phyloP scores from a whole-genome alignment of 2,888 invertebrate species.

The Ectemnius cavifrons region DNA sequence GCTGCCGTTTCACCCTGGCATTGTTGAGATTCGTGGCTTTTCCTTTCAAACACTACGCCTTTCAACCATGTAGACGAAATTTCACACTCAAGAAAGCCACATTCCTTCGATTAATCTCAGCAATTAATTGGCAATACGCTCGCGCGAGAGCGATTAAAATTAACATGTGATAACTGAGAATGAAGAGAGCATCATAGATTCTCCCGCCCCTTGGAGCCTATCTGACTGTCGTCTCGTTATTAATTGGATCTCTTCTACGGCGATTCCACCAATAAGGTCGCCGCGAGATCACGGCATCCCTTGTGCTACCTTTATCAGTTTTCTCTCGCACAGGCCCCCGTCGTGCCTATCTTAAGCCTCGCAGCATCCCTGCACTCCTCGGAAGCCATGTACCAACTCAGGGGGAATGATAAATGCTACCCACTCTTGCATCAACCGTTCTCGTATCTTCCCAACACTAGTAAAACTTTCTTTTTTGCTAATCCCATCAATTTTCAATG shows the following conservation, averaged over 20 bases:
- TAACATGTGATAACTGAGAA: no score
- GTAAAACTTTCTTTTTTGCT: no score
- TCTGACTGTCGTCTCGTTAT: constrained; percentile 52
- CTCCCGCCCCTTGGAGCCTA: constrained; percentile 35
- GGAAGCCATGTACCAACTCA: no score
- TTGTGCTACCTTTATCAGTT: constrained; percentile 7
- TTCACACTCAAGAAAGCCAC: not conserved
- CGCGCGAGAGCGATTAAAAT: not conserved
- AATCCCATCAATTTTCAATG: no score
- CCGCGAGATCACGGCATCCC: constrained; percentile 43
- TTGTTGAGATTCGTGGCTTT: not conserved
- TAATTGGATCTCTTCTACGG: constrained; percentile 52
- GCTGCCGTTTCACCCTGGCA: not conserved
- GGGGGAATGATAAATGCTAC: no score
- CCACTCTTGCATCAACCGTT: no score
- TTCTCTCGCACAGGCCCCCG: no score
- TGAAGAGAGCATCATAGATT: constrained; percentile 31
- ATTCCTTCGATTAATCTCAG: no score
- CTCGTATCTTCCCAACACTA: no score
- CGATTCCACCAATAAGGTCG: constrained; percentile 54
- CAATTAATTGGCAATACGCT: not conserved
- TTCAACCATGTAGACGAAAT: not conserved
- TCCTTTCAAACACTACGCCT: not conserved
- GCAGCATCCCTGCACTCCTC: constrained; percentile 4
- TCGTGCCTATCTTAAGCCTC: no score